Evolutionary conservation across 2,113 vertebrate species (phyloP).

Genomic region (Dipodomys ordii): DNA sequence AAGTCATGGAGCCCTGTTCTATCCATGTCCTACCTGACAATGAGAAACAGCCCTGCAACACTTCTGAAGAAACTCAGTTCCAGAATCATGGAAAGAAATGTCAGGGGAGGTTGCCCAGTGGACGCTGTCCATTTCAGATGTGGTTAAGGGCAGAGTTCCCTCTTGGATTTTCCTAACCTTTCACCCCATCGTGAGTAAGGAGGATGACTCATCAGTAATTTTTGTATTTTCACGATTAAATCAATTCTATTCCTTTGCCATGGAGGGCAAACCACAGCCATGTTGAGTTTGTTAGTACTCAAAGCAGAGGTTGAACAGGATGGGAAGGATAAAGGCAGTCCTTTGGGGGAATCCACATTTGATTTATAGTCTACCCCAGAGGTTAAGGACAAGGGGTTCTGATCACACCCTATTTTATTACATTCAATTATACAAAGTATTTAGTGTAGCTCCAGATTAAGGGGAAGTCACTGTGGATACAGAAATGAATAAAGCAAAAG

Average conservation of each 20-base stretch:
- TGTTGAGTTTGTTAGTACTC: conserved; percentile 49
- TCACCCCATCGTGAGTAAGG: conserved; percentile 63
- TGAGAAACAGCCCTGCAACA: not conserved
- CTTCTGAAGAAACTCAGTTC: not conserved
- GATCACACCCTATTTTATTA: conserved; percentile 39
- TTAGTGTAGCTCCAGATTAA: not conserved
- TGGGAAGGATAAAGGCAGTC: not conserved
- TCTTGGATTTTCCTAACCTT: conserved; percentile 52
- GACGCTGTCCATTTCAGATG: conserved; percentile 56
- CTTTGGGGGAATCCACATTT: not conserved
- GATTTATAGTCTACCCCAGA: not conserved
- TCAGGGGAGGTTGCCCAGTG: not conserved
- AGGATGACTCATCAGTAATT: conserved; percentile 69
- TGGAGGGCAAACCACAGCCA: conserved; percentile 27
- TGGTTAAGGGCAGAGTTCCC: conserved; percentile 63
- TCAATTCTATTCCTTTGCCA: conserved; percentile 53
- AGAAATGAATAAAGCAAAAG: conserved; percentile 20
- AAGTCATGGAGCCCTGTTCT: not conserved
- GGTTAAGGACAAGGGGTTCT: conserved; percentile 29
- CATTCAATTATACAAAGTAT: not conserved
- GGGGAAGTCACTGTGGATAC: not conserved
- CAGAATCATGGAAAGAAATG: conserved; percentile 17
- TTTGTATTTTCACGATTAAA: conserved; percentile 68
- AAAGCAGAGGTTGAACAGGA: not conserved
- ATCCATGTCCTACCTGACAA: not conserved